Evolutionary conservation across 2,888 invertebrate species (phyloP).

Genomic region (Meloe dianella): DNA sequence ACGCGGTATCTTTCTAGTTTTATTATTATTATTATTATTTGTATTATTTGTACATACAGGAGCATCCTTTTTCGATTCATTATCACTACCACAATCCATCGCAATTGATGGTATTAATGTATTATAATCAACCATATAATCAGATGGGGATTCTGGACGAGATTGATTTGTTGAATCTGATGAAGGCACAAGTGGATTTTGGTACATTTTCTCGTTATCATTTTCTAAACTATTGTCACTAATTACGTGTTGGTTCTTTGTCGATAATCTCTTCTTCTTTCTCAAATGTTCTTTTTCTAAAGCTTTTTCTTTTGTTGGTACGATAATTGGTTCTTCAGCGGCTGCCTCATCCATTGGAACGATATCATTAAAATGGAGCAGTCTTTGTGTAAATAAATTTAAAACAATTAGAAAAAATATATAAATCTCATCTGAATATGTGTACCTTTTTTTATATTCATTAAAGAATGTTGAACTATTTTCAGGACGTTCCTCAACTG

Average conservation of each 20-base stretch:
- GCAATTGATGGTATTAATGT: conserved; percentile 57
- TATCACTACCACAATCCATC: conserved; percentile 53
- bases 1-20: conserved; percentile 41
- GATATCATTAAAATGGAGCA: conserved; percentile 77
- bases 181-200: conserved; percentile 48
- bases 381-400: conserved; percentile 62
- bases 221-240: conserved; percentile 33
- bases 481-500: conserved; percentile 59
- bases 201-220: conserved; percentile 34
- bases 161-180: conserved; percentile 49
- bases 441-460: conserved; percentile 70
- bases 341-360: conserved; percentile 67
- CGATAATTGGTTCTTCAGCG: conserved; percentile 59
- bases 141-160: conserved; percentile 54
- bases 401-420: too few species aligned
- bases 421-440: too few species aligned
- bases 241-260: conserved; percentile 50
- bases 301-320: conserved; percentile 51
- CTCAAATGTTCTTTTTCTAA: conserved; percentile 43
- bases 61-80: conserved; percentile 49
- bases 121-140: conserved; percentile 56
- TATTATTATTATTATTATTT: conserved; percentile 18
- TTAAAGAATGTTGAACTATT: conserved; percentile 62
- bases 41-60: background rate
- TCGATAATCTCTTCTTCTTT: conserved; percentile 49